Conservation (phyloP, 1,140 invertebrate species). For the Musca vetustissima region DNA sequence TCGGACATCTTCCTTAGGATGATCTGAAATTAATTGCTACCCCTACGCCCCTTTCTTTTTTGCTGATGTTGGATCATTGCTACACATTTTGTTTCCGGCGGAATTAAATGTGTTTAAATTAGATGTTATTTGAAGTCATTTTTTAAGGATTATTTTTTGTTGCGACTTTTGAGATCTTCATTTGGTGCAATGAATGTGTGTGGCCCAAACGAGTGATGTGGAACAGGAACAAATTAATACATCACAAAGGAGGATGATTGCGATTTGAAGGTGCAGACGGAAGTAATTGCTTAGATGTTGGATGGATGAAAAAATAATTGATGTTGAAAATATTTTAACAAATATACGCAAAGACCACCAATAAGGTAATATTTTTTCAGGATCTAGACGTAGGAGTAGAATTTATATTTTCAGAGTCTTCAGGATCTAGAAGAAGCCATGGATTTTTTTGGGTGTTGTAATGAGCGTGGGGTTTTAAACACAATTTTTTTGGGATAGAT, state of each 20-base stretch:
- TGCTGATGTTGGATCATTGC: not conserved
- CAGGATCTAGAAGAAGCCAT: no score
- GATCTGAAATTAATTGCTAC: not conserved
- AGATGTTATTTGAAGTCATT: slow-evolving; percentile 5
- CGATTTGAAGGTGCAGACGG: slow-evolving; percentile 19
- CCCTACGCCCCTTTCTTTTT: no score
- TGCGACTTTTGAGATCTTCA: not conserved
- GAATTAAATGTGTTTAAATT: slow-evolving; percentile 24
- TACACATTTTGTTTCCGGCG: slow-evolving; percentile 17
- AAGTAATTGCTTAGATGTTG: slow-evolving; percentile 10
- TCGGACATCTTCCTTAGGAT: not conserved
- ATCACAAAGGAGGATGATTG: slow-evolving; percentile 8
- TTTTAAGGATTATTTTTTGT: slow-evolving; percentile 10
- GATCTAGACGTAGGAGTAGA: no score
- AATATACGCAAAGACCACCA: no score
- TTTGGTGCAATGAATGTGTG: not conserved
- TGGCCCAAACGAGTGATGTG: not conserved
- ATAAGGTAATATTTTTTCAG: no score
- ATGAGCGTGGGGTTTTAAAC: no score
- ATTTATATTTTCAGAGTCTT: no score
- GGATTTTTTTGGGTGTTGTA: no score
- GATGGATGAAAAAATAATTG: not conserved
- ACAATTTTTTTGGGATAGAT: no score
- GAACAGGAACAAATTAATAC: not conserved
- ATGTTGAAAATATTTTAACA: not conserved